A percentile compares a stretch with the other conserved stretches of the same genome.
These are phyloP conservation scores for Iphiclides podalirius DNA, from an alignment of 2,888 invertebrate genomes.

Conservation along the genomic window DNA sequence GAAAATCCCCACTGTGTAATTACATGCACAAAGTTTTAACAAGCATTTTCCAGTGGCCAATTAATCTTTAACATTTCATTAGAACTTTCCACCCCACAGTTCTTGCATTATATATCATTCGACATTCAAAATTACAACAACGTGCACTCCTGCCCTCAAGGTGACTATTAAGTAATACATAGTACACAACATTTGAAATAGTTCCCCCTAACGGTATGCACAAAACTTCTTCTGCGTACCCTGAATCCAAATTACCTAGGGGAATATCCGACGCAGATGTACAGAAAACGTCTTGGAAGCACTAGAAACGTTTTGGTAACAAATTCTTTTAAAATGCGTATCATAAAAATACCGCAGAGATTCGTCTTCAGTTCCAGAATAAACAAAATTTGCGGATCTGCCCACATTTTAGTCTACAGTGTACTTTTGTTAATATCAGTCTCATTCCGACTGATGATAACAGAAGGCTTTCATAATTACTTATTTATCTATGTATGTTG, in stretches of 20 bases:
- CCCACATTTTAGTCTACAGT: too few species aligned
- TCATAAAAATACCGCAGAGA: too few species aligned
- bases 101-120: constrained; percentile 27
- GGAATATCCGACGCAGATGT: constrained; percentile 32
- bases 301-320: constrained; percentile 5
- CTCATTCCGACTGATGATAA: too few species aligned
- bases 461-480: too few species aligned
- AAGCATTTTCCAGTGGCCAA: not conserved
- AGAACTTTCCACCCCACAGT: not conserved
- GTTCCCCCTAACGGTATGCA: constrained; percentile 60
- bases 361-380: too few species aligned
- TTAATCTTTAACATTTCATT: constrained; percentile 3
- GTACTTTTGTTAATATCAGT: too few species aligned
- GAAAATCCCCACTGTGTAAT: too few species aligned
- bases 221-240: constrained; percentile 62
- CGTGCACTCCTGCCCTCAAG: constrained; percentile 47
- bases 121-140: constrained; percentile 32
- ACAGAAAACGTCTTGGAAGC: not conserved
- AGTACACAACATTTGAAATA: constrained; percentile 52
- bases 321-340: too few species aligned
- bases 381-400: too few species aligned
- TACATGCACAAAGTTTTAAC: not conserved
- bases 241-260: constrained; percentile 66
- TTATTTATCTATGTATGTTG: too few species aligned
- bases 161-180: constrained; percentile 61